Evolutionary conservation across 2,113 vertebrate genomes (phyloP), one percentile per base, ranked within the genome.

Genomic region (Poecilia latipinna): DNA sequence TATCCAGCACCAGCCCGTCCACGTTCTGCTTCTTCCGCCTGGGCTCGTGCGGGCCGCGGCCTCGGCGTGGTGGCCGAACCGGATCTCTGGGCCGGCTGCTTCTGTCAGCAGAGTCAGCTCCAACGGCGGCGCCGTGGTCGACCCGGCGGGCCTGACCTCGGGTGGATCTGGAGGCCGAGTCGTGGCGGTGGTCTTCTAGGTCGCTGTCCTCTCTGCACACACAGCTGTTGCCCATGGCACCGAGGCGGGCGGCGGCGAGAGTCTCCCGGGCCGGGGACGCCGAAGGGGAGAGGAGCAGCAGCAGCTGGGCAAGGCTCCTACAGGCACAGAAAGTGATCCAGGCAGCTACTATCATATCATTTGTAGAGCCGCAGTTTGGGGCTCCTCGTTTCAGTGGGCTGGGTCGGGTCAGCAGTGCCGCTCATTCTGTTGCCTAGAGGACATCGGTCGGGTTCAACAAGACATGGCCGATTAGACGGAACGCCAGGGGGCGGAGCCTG

Each of bases 331-430:
- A 98, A 94, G 96, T 95, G 90, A 96, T 95, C 95, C 96, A 96
- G 93, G 97, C 95, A 87, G 96, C 95, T 95, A 99, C 96, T 94
- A 99, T 98, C 98, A 99, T 99, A 99, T 98, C 97, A 99, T 98
- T 96, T 96, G 97, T 92, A 90, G 94, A 93, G 93, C 90, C 94
- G 94, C 84, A 64, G 82, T 88, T 93, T 61, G 85, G 86, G 86
- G 84, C 85, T 86, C 91, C 90, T 93, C 92, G 90, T 92, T 90
- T 91, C 85, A 86, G 89, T 75, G 85, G 91, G 91, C 87, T 83
- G 62, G 80, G 92, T 86, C 37, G 68, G 91, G 12, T 90, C 66
- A 68, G 68, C 11, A 48, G 78, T 66, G 75, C 84, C 66, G 2
- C 83, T 62, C 92, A 93, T 93, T 31, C 26, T 90, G 88, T 74